These are phyloP conservation scores for Papilio demoleus DNA, from an alignment of 2,888 invertebrate genomes.

Conservation along the genomic window DNA sequence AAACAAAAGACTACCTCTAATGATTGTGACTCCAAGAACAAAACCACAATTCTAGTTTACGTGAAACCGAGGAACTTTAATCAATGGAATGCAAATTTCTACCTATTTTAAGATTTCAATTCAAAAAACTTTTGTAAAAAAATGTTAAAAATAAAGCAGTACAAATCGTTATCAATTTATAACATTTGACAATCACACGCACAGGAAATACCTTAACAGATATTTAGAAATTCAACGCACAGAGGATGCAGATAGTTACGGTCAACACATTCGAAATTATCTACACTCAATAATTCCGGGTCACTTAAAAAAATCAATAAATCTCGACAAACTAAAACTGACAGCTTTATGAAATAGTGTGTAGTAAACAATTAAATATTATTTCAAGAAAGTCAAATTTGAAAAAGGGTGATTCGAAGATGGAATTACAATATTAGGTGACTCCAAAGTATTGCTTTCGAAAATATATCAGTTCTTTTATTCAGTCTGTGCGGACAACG, in stretches of 20 bases:
- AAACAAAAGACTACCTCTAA: constrained; percentile 6
- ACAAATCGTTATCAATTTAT: not conserved
- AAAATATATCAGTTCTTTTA: too few species aligned
- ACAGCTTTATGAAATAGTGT: too few species aligned
- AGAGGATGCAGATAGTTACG: not conserved
- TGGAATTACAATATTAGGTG: too few species aligned
- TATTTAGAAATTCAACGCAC: not conserved
- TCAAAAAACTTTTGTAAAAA: too few species aligned
- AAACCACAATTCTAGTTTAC: constrained; percentile 1
- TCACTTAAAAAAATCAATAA: too few species aligned
- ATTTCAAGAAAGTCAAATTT: too few species aligned
- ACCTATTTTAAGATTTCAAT: not conserved
- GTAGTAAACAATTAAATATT: too few species aligned
- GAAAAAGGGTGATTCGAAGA: too few species aligned
- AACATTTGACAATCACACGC: not conserved
- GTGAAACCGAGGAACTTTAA: not conserved
- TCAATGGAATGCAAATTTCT: constrained; percentile 3
- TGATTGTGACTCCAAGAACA: not conserved
- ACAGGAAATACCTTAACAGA: not conserved
- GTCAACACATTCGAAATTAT: not conserved
- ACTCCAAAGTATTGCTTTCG: too few species aligned
- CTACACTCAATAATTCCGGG: too few species aligned
- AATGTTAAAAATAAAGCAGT: not conserved
- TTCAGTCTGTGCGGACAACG: too few species aligned
- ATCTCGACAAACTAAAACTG: too few species aligned